Evolutionary conservation across 2,888 invertebrate genomes (phyloP), one percentile per base, ranked within the genome.

Genomic region (Lepidochrysops patricia): DNA sequence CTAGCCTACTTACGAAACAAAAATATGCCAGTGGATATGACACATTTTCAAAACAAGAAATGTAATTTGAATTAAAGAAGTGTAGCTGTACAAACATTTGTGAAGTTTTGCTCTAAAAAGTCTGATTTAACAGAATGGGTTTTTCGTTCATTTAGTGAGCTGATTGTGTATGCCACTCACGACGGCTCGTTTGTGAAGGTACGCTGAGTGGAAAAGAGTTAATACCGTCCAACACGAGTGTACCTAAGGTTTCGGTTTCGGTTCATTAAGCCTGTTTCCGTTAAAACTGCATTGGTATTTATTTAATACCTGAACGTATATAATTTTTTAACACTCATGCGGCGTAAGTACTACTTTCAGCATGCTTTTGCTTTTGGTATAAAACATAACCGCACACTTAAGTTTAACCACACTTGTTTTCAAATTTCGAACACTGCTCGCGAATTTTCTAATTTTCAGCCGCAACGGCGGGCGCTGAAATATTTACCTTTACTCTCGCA

Each of bases 201-300:
- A 80, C 79, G 83, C 82, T 81, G 84, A 82, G 83, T 77, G 75
- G 77, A 72, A 79, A 85, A 83, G 80, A 83, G 84, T 84, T 82
- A 80, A 84, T 82, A 81, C 76, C 72, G 77, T 74, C 70, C 68
- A 72, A 70, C 71, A 76, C 64, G 61, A 69, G 68, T 69, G 68
- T 66, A 63, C 68, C 66, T 64, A 64, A 64, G 68, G 68, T 65
- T 68, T 69, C 64, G 67, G 66, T 69, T 68, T 66, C 70, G 70
- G 68, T 66, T 70, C 70, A 72, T 72, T 70, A 70, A 69, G 66
- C 68, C 70, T 70, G 69, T 70, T 69, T 63, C 61, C 62, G 61
- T 60, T 61, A 63, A 52, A 63, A 60, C 62, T 62, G 58, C 61
- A 62, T 58, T 57, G 37, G 50, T 57, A 37, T 52, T 50, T 56